A percentile compares a stretch with the other conserved stretches of the same genome.
These are phyloP conservation scores for Orchestes rusci DNA, from an alignment of 2,888 invertebrate species.

Conservation along the genomic window DNA sequence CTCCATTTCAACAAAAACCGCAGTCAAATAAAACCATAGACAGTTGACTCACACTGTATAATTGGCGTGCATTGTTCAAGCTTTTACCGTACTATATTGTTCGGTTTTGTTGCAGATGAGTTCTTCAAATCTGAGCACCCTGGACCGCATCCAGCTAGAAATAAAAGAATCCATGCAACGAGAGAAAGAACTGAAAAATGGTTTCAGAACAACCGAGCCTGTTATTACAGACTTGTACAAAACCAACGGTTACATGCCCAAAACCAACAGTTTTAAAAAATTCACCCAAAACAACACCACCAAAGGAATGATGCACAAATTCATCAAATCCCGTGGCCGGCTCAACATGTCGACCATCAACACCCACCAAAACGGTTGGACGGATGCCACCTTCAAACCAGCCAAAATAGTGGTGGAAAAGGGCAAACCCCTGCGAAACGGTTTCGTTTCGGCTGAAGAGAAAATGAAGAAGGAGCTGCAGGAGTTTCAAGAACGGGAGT, in stretches of 20 bases:
- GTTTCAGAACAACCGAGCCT: slow-evolving; percentile 29
- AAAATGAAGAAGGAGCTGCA: slow-evolving; percentile 69
- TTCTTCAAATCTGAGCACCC: slow-evolving; percentile 48
- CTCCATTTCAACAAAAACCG: no score
- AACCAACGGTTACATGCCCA: background rate
- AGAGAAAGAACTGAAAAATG: slow-evolving; percentile 71
- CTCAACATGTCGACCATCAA: slow-evolving; percentile 42
- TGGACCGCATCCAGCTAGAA: slow-evolving; percentile 80
- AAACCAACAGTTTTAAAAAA: slow-evolving; percentile 48
- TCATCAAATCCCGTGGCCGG: slow-evolving; percentile 74
- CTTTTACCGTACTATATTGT: no score
- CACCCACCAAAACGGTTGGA: slow-evolving; percentile 29
- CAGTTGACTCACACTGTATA: no score
- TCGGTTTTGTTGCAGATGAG: no score
- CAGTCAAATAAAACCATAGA: no score
- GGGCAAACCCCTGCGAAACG: slow-evolving; percentile 63
- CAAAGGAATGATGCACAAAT: slow-evolving; percentile 79
- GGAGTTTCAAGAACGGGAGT: slow-evolving; percentile 65
- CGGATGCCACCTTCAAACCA: slow-evolving; percentile 32
- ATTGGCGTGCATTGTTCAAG: no score
- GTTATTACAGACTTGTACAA: background rate
- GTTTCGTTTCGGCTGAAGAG: slow-evolving; percentile 78
- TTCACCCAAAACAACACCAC: slow-evolving; percentile 50
- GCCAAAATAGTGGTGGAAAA: slow-evolving; percentile 41
- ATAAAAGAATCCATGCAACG: slow-evolving; percentile 79